Evolutionary conservation across 1,140 invertebrate genomes (phyloP).

Genomic region (Diachasmimorpha longicaudata): DNA sequence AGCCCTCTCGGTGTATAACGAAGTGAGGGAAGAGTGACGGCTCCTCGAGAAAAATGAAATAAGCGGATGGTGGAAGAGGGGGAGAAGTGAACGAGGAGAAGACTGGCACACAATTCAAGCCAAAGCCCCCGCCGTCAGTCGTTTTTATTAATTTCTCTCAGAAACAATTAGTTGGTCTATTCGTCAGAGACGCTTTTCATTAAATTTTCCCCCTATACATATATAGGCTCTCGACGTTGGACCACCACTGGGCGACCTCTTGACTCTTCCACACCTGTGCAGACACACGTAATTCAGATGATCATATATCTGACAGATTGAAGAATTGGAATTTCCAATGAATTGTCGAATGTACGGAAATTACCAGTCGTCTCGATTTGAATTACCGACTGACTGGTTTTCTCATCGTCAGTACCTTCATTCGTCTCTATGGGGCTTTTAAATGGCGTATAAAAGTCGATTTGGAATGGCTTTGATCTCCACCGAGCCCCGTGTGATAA

Average conservation of each 20-base stretch:
- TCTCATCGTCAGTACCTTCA: background rate
- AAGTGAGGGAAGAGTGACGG: conserved; percentile 11
- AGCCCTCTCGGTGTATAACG: background rate
- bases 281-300: background rate
- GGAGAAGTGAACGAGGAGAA: conserved; percentile 13
- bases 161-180: conserved; percentile 64
- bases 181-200: conserved; percentile 62
- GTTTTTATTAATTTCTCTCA: conserved; percentile 63
- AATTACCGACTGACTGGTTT: background rate
- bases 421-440: background rate
- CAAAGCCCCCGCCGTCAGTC: conserved; percentile 41
- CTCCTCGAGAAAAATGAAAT: conserved; percentile 20
- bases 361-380: background rate
- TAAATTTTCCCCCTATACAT: conserved; percentile 51
- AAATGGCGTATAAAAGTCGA: conserved; percentile 6
- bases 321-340: background rate
- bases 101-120: conserved; percentile 1
- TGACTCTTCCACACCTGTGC: background rate
- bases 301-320: background rate
- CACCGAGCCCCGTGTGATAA: background rate
- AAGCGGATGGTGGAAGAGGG: conserved; percentile 12
- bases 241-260: background rate
- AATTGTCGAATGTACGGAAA: background rate
- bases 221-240: background rate
- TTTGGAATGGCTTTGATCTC: conserved; percentile 4